Base-by-base conservation (phyloP, 2,797 vertebrate genomes). In the Diceros bicornis region DNA sequence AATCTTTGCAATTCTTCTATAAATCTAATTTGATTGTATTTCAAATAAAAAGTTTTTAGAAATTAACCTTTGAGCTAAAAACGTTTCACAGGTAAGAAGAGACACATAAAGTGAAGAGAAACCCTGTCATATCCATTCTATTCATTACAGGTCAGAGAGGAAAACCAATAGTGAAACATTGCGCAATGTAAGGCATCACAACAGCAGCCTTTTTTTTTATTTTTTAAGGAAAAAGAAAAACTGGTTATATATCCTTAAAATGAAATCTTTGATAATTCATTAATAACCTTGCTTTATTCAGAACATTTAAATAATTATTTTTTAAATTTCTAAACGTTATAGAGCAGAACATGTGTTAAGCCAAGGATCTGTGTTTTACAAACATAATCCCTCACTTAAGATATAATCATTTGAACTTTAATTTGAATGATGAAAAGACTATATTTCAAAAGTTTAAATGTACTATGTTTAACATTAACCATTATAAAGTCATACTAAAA, bases 341-440 rank as follows among this genome's bases (percentile, higher is more conserved):
- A 72, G 34, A 90, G n/a, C 68, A 94, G 9, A 77, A 16, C 7
- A 37, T 21, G 32, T 57, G 29, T 44, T 64, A 85, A 66, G 55
- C 29, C 68, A 78, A 32, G 44, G 34, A 89, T 69, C 50, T 68
- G 6, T 61, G 18, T 44, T 89, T 96, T 59, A 75, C 13, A 89
- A 85, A 92, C 47, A 78, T 29, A 84, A 59, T 66, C 27, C 57
- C 61, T 62, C 62, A 64, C 20, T 50, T 69, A 34, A 61, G 23
- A 81, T 29, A 82, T 4, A 62, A 75, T 89, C 47, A 92, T 81
- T 71, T 92, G 21, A 92, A 86, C 29, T 27, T 91, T 86, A 82
- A 92, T 59, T 82, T 92, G 59, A 91, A 84, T 89, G 37, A 79
- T 52, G 34, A 89, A 88, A 84, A 91, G 55, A 57, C 44, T 66